Evolutionary conservation across 2,888 invertebrate species (phyloP).

Genomic region (Eustalomyia histrio): DNA sequence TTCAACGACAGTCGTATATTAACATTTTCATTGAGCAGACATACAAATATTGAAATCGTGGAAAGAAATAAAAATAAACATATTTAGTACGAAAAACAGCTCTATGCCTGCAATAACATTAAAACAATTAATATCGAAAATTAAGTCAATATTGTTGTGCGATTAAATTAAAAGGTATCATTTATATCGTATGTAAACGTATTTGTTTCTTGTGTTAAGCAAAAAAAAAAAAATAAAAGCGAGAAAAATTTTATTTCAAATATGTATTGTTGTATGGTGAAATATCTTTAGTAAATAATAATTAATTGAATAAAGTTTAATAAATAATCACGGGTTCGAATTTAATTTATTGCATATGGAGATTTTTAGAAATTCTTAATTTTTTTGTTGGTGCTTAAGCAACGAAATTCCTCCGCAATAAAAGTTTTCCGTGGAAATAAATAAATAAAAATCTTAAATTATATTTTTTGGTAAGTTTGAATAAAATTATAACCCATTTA

Average conservation of each 20-base stretch:
- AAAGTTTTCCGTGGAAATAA: too few species aligned
- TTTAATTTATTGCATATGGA: too few species aligned
- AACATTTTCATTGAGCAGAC: conserved; percentile 56
- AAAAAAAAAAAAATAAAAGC: not conserved
- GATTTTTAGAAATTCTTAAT: too few species aligned
- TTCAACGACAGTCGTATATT: conserved; percentile 48
- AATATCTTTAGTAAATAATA: too few species aligned
- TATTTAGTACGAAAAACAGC: not conserved
- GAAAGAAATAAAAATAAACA: conserved; percentile 5
- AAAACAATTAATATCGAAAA: not conserved
- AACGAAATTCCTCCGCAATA: too few species aligned
- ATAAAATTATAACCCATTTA: too few species aligned
- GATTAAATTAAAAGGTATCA: not conserved
- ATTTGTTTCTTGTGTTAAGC: not conserved
- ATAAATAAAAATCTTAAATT: too few species aligned
- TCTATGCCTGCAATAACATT: not conserved
- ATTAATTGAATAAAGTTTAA: too few species aligned
- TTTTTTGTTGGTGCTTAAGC: too few species aligned
- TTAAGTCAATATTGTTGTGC: conserved; percentile 2
- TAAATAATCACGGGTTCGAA: too few species aligned
- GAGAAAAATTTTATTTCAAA: not conserved
- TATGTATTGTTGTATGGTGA: not conserved
- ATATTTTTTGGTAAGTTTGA: too few species aligned
- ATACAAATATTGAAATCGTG: not conserved
- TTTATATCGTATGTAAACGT: not conserved